A percentile compares a stretch with the other conserved stretches of the same genome.
Conservation (phyloP, 2,888 invertebrate species). For the Eristalis arbustorum region DNA sequence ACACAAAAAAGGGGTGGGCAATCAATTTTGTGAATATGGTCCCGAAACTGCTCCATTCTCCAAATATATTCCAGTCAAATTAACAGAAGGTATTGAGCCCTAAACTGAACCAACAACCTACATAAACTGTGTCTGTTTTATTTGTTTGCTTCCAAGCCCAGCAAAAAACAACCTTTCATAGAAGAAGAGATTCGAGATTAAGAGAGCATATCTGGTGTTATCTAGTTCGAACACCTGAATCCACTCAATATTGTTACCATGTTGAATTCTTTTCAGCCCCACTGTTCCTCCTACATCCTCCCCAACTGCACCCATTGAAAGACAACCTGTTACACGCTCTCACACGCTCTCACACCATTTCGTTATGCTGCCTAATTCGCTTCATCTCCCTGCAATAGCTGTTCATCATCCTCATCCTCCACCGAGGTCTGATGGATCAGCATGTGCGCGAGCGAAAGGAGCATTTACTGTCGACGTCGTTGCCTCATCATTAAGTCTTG, state of each 20-base stretch:
- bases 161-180: too few species aligned
- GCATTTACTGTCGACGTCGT: background rate
- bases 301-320: background rate
- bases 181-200: too few species aligned
- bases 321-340: slow-evolving; percentile 22
- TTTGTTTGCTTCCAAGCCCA: too few species aligned
- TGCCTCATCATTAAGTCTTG: slow-evolving; percentile 22
- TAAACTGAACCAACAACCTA: too few species aligned
- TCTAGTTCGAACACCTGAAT: too few species aligned
- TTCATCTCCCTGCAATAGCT: background rate
- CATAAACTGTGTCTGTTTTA: too few species aligned
- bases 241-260: background rate
- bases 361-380: background rate
- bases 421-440: slow-evolving; percentile 28
- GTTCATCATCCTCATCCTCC: background rate
- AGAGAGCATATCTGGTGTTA: too few species aligned
- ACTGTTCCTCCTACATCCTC: background rate
- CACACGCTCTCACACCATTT: background rate
- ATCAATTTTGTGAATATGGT: too few species aligned
- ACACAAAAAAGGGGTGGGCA: too few species aligned
- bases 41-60: too few species aligned
- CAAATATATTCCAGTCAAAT: too few species aligned
- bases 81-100: too few species aligned
- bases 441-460: background rate
- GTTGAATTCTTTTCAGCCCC: background rate